Base-by-base conservation (phyloP, 2,888 invertebrate genomes). In the Synanthedon formicaeformis region DNA sequence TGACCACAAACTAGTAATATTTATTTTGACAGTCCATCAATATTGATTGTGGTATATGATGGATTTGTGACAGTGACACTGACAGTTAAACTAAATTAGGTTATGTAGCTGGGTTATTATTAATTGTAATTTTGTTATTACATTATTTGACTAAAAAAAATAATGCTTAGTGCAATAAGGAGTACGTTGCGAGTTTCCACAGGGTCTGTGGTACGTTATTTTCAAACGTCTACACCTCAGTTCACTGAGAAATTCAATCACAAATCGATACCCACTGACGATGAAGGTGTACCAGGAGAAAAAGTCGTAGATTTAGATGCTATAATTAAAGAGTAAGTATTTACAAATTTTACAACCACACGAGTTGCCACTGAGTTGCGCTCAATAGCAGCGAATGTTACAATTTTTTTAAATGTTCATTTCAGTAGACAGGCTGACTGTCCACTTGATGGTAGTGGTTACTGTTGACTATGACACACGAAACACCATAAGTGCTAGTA, bases 221-320 rank as follows among this genome's bases (percentile, higher is more conserved):
- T 86, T 41, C 80, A 83, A 61, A 82, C 81, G 1, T 67, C 79
- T 2, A 59, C 66, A 1, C 65, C 75, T 2, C 62, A 66, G 49
- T 60, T 73, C 0, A 74, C 74, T 0, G 83, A 86, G 54, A 81
- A 73, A 58, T 87, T 87, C 62, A 74, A 79, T 54, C 85, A 83
- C 59, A 88, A 84, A 59, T 70, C 81, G 51, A 81, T 88, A 55
- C 86, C 88, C 10, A 70, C 83, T 1, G 73, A 74, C 11, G 95
- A 96, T 73, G 93, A 95, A 71, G 96, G 95, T 51, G 93, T 93
- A 1, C 89, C 89, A 55, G 96, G 96, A 49, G 95, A 95, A 78
- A 91, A 89, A 67, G 79, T 90, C 1, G 68, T 92, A 40, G 92
- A 93, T 70, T 90, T 95, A 41, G 95, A 95, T 73, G 78, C 89